These are phyloP conservation scores for Lottia gigantea DNA, from an alignment of 2,888 invertebrate genomes.

Conservation along the genomic window DNA sequence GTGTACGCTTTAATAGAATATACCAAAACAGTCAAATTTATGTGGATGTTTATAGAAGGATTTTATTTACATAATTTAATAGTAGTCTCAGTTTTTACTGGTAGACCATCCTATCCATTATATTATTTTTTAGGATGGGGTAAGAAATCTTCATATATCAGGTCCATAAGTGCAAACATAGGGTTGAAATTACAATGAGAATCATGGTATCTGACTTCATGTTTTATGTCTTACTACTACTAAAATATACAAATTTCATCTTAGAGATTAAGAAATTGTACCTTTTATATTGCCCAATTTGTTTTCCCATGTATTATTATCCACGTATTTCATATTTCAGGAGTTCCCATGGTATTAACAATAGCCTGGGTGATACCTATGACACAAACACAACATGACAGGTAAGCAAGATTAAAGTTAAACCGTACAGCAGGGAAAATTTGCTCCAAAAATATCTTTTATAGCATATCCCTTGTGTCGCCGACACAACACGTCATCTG, in stretches of 20 bases:
- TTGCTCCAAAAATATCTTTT: no score
- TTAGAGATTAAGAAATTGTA: no score
- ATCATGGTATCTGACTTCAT: no score
- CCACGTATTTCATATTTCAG: conserved; percentile 29
- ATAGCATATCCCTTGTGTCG: no score
- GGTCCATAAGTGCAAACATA: conserved; percentile 12
- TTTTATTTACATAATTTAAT: conserved; percentile 85
- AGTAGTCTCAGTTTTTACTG: conserved; percentile 74
- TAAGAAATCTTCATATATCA: conserved; percentile 46
- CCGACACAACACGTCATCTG: no score
- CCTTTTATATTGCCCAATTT: no score
- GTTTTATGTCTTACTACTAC: no score
- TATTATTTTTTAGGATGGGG: conserved; percentile 69
- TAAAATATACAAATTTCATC: no score
- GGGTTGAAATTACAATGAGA: no score
- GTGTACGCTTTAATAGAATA: conserved; percentile 87
- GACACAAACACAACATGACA: conserved; percentile 37
- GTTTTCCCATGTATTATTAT: no score
- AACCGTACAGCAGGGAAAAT: no score
- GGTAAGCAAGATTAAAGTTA: conserved; percentile 34
- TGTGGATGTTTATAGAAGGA: conserved; percentile 98
- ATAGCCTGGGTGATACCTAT: conserved; percentile 56
- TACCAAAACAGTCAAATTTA: conserved; percentile 88
- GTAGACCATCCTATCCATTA: conserved; percentile 66
- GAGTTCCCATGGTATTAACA: conserved; percentile 47